Conservation (phyloP, 2,113 vertebrate species). For the Oryzias javanicus region DNA sequence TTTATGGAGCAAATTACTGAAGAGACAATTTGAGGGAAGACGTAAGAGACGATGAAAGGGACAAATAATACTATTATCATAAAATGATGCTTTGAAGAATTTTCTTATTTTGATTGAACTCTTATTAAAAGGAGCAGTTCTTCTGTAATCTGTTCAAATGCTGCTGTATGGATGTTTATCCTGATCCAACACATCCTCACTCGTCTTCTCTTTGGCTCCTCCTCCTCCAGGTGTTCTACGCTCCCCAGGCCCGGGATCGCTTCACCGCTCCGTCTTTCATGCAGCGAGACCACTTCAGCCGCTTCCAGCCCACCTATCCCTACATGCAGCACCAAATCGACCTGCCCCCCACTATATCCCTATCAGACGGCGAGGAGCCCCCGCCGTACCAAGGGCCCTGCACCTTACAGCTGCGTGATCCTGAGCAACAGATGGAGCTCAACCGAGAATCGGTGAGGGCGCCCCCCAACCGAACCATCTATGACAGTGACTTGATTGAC, state of each 20-base stretch:
- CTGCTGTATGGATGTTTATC: too few relatives aligned
- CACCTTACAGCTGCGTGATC: constrained; percentile 92
- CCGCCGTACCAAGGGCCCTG: constrained; percentile 95
- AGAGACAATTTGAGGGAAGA: too few relatives aligned
- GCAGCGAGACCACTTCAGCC: constrained; percentile 92
- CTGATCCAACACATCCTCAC: not conserved
- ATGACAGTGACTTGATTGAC: constrained; percentile 95
- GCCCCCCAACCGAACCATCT: constrained; percentile 96
- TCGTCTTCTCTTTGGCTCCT: not conserved
- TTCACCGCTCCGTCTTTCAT: constrained; percentile 88
- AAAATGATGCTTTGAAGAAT: too few relatives aligned
- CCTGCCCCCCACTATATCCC: constrained; percentile 95
- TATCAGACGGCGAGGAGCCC: constrained; percentile 94
- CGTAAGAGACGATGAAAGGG: too few relatives aligned
- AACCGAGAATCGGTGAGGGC: constrained; percentile 95
- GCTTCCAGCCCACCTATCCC: constrained; percentile 97
- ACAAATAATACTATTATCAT: too few relatives aligned
- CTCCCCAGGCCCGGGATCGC: constrained; percentile 87
- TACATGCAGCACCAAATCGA: constrained; percentile 96
- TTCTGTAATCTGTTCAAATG: too few relatives aligned
- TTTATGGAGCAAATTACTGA: too few relatives aligned
- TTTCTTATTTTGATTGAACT: too few relatives aligned
- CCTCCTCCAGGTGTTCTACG: constrained; percentile 84
- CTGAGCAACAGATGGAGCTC: constrained; percentile 97
- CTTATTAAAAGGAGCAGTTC: too few relatives aligned